phyloP scores from a whole-genome alignment of 1,140 invertebrate genomes.

The Eueides isabella region DNA sequence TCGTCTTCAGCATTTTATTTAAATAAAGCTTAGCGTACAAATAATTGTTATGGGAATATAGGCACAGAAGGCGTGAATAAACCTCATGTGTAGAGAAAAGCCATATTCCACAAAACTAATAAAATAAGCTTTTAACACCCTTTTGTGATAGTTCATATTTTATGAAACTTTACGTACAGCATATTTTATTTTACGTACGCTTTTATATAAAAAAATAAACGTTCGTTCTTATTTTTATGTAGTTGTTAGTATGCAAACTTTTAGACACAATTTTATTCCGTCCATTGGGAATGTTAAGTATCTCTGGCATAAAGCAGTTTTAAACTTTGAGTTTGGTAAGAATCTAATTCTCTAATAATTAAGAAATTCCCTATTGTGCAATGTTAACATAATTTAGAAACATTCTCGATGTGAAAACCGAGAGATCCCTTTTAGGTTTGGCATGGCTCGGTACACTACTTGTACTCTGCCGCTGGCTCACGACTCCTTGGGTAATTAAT shows the following conservation, averaged over 20 bases:
- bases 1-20: neutral
- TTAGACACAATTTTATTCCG: neutral
- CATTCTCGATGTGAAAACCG: no score
- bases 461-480: no score
- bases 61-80: constrained; percentile 11
- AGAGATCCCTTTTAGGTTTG: no score
- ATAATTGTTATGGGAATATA: neutral
- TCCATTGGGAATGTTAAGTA: no score
- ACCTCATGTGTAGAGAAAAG: neutral
- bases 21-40: neutral
- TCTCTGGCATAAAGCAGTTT: no score
- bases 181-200: neutral
- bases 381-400: no score
- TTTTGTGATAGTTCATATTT: constrained; percentile 11
- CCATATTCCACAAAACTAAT: constrained; percentile 6
- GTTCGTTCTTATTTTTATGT: neutral
- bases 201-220: constrained; percentile 1
- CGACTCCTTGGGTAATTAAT: no score
- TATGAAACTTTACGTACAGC: constrained; percentile 6
- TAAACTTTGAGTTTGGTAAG: no score
- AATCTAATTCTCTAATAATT: no score
- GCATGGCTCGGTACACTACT: no score
- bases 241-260: neutral
- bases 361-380: no score
- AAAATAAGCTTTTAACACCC: constrained; percentile 14